These are phyloP conservation scores for Herminia tarsipennalis DNA, from an alignment of 2,888 invertebrate genomes.

Conservation along the genomic window DNA sequence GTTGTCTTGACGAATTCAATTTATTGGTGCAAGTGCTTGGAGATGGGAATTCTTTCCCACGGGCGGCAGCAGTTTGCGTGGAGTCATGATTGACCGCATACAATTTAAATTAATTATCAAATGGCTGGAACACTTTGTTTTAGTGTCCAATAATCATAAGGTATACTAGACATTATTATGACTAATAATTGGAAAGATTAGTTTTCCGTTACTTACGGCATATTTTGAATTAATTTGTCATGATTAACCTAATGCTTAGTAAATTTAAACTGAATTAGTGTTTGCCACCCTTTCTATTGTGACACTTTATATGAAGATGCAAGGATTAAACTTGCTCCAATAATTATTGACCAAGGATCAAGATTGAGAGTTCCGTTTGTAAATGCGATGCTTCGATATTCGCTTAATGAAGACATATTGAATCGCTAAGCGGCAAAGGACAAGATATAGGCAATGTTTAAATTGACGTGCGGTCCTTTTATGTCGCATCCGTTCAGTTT, in stretches of 20 bases:
- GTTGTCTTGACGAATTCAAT: constrained; percentile 74
- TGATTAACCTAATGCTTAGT: too few species aligned
- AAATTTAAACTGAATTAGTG: not conserved
- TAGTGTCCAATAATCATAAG: too few species aligned
- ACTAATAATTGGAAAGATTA: too few species aligned
- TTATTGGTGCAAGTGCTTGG: constrained; percentile 62
- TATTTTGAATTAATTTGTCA: too few species aligned
- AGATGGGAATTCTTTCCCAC: constrained; percentile 66
- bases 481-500: constrained; percentile 62
- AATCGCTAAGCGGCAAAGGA: constrained; percentile 79
- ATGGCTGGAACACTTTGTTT: too few species aligned
- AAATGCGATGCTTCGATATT: constrained; percentile 79
- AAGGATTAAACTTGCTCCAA: constrained; percentile 61
- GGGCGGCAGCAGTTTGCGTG: constrained; percentile 54
- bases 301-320: constrained; percentile 41
- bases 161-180: too few species aligned
- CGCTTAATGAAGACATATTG: constrained; percentile 86
- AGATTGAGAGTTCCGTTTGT: constrained; percentile 78
- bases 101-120: constrained; percentile 47
- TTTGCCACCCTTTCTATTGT: constrained; percentile 20
- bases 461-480: constrained; percentile 80
- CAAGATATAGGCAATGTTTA: constrained; percentile 81
- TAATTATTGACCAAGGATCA: constrained; percentile 77
- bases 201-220: too few species aligned
- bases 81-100: constrained; percentile 46